These are phyloP conservation scores for Drosophila prostipennis DNA, from an alignment of 2,888 invertebrate species.

Conservation along the genomic window DNA sequence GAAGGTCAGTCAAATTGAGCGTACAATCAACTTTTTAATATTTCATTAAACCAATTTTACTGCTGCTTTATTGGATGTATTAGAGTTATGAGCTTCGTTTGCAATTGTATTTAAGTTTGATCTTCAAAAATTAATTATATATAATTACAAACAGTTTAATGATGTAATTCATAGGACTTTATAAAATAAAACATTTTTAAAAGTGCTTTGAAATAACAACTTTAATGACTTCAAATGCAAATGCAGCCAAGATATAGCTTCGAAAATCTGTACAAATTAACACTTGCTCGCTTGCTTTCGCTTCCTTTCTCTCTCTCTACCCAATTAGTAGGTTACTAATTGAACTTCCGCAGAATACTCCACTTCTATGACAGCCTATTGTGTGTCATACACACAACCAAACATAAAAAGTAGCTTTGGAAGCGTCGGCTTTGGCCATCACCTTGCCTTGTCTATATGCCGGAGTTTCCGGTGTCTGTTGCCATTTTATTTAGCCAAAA, in stretches of 20 bases:
- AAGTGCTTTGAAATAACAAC: neutral
- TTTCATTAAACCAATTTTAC: slow-evolving; percentile 52
- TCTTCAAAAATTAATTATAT: too few species aligned
- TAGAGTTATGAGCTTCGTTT: slow-evolving; percentile 5
- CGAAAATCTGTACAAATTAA: neutral
- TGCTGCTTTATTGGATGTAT: slow-evolving; percentile 33
- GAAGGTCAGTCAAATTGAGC: slow-evolving; percentile 74
- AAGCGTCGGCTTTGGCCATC: slow-evolving; percentile 39
- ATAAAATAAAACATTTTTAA: neutral
- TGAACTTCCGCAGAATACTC: slow-evolving; percentile 59
- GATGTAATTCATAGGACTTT: too few species aligned
- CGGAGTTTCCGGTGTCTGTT: slow-evolving; percentile 41
- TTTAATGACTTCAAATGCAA: neutral
- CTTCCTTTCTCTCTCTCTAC: slow-evolving; percentile 7
- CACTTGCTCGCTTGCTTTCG: slow-evolving; percentile 7
- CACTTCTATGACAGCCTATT: slow-evolving; percentile 18
- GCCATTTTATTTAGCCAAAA: slow-evolving; percentile 20
- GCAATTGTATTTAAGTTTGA: neutral
- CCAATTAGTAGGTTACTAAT: slow-evolving; percentile 38
- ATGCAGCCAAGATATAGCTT: neutral
- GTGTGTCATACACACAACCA: slow-evolving; percentile 25
- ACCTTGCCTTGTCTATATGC: slow-evolving; percentile 37
- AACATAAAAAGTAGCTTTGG: slow-evolving; percentile 18
- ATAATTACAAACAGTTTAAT: too few species aligned
- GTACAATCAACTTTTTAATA: slow-evolving; percentile 75